phyloP scores from a whole-genome alignment of 2,888 invertebrate genomes.

The Ophion ellenae region DNA sequence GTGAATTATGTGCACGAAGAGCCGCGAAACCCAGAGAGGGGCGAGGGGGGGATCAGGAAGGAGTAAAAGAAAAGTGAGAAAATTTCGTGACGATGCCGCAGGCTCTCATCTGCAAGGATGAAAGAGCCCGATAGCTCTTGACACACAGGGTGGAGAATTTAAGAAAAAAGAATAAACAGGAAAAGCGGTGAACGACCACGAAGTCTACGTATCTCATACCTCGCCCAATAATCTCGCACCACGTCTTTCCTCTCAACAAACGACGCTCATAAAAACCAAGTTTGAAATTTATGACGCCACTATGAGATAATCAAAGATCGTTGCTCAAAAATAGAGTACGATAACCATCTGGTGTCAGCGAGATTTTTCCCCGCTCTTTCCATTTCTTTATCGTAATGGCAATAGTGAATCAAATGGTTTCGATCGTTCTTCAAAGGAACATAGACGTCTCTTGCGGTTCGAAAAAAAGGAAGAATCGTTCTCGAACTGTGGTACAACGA shows the following conservation, averaged over 20 bases:
- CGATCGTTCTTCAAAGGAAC: not conserved
- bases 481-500: not conserved
- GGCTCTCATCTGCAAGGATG: constrained; percentile 39
- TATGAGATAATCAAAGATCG: constrained; percentile 22
- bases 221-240: constrained; percentile 7
- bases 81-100: constrained; percentile 45
- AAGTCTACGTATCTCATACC: constrained; percentile 45
- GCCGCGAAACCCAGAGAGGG: constrained; percentile 25
- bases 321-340: not conserved
- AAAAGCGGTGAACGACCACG: constrained; percentile 28
- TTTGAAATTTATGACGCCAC: constrained; percentile 35
- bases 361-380: not conserved
- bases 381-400: not conserved
- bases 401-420: not conserved
- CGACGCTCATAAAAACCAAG: constrained; percentile 47
- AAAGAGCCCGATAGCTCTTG: constrained; percentile 35
- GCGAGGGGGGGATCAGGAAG: not conserved
- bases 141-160: constrained; percentile 36
- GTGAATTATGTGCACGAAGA: constrained; percentile 61
- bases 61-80: not conserved
- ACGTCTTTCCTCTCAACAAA: constrained; percentile 24
- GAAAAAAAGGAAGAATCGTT: not conserved
- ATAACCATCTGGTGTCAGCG: not conserved
- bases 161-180: constrained; percentile 8
- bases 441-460: not conserved